These are phyloP conservation scores for Cryptotis parvus DNA, from an alignment of 2,113 vertebrate species.

Conservation along the genomic window DNA sequence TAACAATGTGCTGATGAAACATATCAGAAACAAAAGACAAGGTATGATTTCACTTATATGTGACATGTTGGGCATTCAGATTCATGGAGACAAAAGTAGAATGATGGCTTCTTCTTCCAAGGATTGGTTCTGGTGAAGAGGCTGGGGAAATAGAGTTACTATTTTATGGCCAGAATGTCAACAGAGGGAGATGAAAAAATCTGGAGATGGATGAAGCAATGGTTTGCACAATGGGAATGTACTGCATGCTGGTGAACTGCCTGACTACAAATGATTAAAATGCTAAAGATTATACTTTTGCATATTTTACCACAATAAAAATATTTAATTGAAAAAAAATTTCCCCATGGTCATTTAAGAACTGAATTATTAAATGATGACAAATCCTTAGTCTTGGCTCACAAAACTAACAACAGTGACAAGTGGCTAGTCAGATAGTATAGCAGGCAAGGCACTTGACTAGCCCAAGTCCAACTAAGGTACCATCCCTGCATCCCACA, in stretches of 20 bases:
- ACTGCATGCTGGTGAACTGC: not conserved
- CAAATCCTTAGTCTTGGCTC: no score
- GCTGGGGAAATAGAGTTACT: not conserved
- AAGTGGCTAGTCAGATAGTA: no score
- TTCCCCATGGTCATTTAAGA: not conserved
- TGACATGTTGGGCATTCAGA: not conserved
- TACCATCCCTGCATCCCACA: no score
- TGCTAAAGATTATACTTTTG: not conserved
- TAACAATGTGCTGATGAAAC: not conserved
- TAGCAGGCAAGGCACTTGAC: no score
- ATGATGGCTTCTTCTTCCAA: not conserved
- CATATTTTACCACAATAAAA: not conserved
- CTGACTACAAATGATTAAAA: slow-evolving; percentile 24
- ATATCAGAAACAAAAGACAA: not conserved
- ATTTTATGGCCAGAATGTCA: not conserved
- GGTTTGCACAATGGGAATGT: not conserved
- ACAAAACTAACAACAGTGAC: no score
- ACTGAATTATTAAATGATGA: not conserved
- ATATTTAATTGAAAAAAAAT: slow-evolving; percentile 24
- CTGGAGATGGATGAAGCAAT: not conserved
- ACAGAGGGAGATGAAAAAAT: not conserved
- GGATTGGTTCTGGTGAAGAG: not conserved
- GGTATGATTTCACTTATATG: not conserved
- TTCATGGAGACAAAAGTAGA: not conserved
- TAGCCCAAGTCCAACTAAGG: no score